phyloP scores from a whole-genome alignment of 1,140 invertebrate species.

The Wasmannia auropunctata region DNA sequence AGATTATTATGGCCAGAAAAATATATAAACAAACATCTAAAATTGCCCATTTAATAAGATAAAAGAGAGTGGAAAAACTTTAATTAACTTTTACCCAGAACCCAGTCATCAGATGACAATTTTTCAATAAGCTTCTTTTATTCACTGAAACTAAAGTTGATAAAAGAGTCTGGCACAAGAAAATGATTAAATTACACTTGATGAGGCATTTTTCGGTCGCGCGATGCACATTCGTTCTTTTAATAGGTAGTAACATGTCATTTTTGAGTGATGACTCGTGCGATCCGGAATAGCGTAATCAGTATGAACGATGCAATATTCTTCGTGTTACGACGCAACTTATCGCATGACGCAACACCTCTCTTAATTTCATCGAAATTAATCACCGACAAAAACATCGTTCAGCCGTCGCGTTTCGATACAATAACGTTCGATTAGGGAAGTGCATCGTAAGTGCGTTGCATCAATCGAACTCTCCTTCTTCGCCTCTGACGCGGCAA shows the following conservation, averaged over 20 bases:
- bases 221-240: not conserved
- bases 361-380: conserved; percentile 38
- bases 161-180: not conserved
- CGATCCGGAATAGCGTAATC: conserved; percentile 5
- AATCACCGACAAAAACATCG: not conserved
- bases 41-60: not conserved
- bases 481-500: not conserved
- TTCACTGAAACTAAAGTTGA: not conserved
- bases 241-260: not conserved
- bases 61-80: not conserved
- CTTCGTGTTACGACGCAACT: not conserved
- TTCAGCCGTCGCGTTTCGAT: not conserved
- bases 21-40: not conserved
- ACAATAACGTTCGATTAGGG: conserved; percentile 3
- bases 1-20: not conserved
- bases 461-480: conserved; percentile 16
- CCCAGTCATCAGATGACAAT: not conserved
- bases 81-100: not conserved
- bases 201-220: not conserved
- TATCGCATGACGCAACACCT: conserved; percentile 14
- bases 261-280: conserved; percentile 13
- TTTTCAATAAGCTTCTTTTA: not conserved
- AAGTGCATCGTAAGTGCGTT: conserved; percentile 7
- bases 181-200: not conserved
- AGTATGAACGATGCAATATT: not conserved